Base-by-base conservation (phyloP, 2,888 invertebrate genomes). In the Patella depressa region DNA sequence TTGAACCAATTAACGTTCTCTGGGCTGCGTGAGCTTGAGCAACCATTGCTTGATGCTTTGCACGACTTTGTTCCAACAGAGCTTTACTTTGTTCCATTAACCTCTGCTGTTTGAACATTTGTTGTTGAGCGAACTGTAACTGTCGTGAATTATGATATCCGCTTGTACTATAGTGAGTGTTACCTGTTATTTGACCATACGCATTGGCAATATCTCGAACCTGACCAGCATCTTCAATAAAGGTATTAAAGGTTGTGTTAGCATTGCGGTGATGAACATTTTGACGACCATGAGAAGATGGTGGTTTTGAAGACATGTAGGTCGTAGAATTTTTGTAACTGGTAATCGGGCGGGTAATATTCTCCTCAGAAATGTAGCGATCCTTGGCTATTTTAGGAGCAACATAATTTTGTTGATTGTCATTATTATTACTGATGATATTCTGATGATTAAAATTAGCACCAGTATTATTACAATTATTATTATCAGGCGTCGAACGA, bases 31-130 rank as follows among this genome's bases (percentile, higher is more conserved):
- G 89, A 17, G 89, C 90, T 77, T 91, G 91, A 12, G 90, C 89
- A n/a, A 91, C 86, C 88, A 90, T 89, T 15, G 89, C 90, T 76
- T 90, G 89, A 82, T 91, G 91, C 82, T 91, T 91, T 73, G 90
- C 90, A 77, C 89, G 90, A 80, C 89, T 90, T 81, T 88, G 87
- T 79, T 91, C 90, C 71, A 91, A 80, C 80, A 90, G 77, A 17
- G 79, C 80, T 15, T 81, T 81, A 53, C 79, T 78, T 70, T 84
- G 82, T 65, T 82, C 82, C 77, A 81, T 71, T 71, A 82, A 57
- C 17, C 80, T 74, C 84, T 89, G 87, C 70, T 89, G 88, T 76
- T 87, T 88, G 34, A 82, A 81, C 79, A 87, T 87, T 69, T 85
- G 85, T 79, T 88, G 87, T 76, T 87, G 85, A 12, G 87, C 80